phyloP scores from a whole-genome alignment of 2,113 vertebrate genomes.

The Oryzias melastigma region DNA sequence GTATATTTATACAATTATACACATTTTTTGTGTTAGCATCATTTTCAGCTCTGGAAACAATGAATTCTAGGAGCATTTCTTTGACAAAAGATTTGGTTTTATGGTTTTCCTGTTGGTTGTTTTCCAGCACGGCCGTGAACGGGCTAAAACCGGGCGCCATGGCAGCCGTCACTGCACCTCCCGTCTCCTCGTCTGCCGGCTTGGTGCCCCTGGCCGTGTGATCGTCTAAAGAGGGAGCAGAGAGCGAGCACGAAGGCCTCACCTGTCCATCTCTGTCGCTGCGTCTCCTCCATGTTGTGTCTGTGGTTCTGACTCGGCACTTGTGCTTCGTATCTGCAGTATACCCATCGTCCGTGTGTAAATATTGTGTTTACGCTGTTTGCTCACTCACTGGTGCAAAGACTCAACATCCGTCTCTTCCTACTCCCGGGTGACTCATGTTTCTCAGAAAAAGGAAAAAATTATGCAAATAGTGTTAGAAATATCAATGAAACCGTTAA shows the following conservation, averaged over 20 bases:
- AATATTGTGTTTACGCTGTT: conserved; percentile 32
- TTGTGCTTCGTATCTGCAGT: conserved; percentile 32
- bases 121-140: conserved; percentile 80
- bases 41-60: no score
- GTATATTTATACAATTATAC: no score
- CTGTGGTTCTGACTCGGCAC: conserved; percentile 12
- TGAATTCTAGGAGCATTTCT: no score
- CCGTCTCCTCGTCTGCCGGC: conserved; percentile 81
- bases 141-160: conserved; percentile 83
- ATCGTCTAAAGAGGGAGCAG: conserved; percentile 35
- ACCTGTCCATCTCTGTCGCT: conserved; percentile 13
- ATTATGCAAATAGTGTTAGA: conserved; percentile 35
- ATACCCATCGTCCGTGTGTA: conserved; percentile 17
- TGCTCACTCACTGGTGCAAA: conserved; percentile 22
- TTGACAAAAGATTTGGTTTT: neutral
- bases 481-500: neutral
- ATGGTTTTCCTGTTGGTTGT: neutral
- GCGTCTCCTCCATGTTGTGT: neutral
- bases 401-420: neutral
- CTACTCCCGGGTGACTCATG: neutral
- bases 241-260: conserved; percentile 14
- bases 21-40: no score
- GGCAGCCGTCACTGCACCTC: conserved; percentile 78
- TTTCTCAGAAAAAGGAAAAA: conserved; percentile 12
- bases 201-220: conserved; percentile 89